Percentiles rank a stretch among this genome's conserved stretches.
Evolutionary conservation across 2,797 vertebrate species (phyloP).

Genomic region (Leuciscus waleckii): DNA sequence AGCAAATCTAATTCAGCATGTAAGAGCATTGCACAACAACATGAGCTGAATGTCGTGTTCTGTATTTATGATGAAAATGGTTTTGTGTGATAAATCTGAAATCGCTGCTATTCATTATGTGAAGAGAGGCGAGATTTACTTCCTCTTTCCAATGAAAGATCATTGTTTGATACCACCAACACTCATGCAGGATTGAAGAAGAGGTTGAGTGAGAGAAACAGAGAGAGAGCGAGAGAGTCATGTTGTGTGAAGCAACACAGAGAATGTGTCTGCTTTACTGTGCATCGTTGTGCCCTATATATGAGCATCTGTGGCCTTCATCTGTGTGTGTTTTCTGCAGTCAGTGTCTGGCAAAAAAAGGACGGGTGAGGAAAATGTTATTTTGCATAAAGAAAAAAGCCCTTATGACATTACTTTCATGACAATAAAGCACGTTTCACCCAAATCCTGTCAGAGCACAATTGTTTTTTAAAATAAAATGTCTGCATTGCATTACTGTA

Average conservation of each 20-base stretch:
- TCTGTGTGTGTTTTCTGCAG: neutral
- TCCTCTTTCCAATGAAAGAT: conserved; percentile 40
- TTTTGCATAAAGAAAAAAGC: neutral
- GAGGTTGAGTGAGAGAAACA: neutral
- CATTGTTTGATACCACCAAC: conserved; percentile 30
- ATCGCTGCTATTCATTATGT: conserved; percentile 11
- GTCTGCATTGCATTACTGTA: neutral
- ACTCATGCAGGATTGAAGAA: conserved; percentile 3
- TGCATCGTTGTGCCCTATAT: conserved; percentile 4
- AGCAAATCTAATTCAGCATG: neutral
- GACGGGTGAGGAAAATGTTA: fast-evolving
- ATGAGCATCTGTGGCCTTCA: conserved; percentile 17
- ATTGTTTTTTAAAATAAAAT: neutral
- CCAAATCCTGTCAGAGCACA: neutral
- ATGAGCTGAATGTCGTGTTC: neutral
- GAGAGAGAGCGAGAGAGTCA: neutral
- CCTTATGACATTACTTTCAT: neutral
- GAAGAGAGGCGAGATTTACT: neutral
- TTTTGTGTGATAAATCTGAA: conserved; percentile 1
- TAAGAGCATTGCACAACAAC: conserved; percentile 19
- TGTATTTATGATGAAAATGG: neutral
- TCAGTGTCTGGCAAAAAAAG: neutral
- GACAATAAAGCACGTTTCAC: neutral
- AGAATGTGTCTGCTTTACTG: conserved; percentile 26
- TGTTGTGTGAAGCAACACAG: conserved; percentile 3